Evolutionary conservation across 2,113 vertebrate genomes (phyloP), one percentile per base, ranked within the genome.

Genomic region (Misgurnus mizolepis): DNA sequence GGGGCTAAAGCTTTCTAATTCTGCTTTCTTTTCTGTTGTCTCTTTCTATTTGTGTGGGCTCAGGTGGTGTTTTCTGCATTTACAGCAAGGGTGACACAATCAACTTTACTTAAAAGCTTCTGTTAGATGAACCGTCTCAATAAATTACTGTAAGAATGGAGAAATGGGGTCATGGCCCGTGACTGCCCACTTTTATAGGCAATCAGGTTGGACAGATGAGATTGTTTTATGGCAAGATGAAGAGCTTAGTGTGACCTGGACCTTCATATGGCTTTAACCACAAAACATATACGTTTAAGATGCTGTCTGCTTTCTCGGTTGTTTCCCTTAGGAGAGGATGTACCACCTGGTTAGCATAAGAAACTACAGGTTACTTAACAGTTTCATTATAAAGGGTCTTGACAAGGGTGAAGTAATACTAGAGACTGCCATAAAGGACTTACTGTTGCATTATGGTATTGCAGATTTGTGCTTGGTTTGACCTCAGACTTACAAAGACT

Each of bases 71-170:
- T 34, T 14, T 7, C 27, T 60, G 41, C 34, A 27, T 82, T 82
- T 82, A 78, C 62, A 67, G 56, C 49, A 58, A 55, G 67, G 50
- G 56, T 27, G 60, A 80, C 41, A 66, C 47, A 40, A 15, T 67
- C 67, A 78, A 68, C 76, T 78, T 78, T 78, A 41, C 75, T 71
- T n/a, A n/a, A 53, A 66, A 45, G 80, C 67, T 64, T 49, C 58
- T 65, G 17, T 64, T 71, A 67, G 55, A 56, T 56, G 65, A 18
- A 73, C 22, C n/a, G 43, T 9, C n/a, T 53, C 69, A 22, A 49
- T 80, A 78, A 82, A 78, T 64, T 65, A 73, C n/a, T 66, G 39
- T 50, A 34, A 64, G 17, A 49, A 9, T 27, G 40, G 53, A 43
- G 6, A 73, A 58, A 58, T 73, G 53, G 34, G 53, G 39, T 73